These are phyloP conservation scores for Epirrita christyi DNA, from an alignment of 2,888 invertebrate genomes.

Conservation along the genomic window DNA sequence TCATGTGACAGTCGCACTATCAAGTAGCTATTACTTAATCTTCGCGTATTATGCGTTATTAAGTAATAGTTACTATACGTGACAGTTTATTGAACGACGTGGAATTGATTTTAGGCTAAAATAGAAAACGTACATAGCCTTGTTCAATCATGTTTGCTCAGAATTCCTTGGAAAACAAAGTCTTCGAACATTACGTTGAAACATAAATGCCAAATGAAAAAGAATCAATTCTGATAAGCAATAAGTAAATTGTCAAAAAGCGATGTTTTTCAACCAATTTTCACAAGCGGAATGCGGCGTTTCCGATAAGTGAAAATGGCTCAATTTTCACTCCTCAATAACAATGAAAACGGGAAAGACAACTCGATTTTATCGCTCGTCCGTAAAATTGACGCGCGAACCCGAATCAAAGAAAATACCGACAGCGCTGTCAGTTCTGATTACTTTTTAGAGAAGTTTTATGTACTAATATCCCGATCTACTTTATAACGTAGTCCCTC, in stretches of 20 bases:
- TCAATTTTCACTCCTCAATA: constrained; percentile 30
- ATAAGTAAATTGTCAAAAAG: constrained; percentile 24
- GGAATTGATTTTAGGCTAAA: too few relatives aligned
- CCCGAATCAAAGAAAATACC: constrained; percentile 34
- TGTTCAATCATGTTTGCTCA: too few relatives aligned
- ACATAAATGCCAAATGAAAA: constrained; percentile 7
- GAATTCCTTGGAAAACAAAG: too few relatives aligned
- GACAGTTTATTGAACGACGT: too few relatives aligned
- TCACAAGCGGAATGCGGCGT: constrained; percentile 8
- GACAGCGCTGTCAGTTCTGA: constrained; percentile 31
- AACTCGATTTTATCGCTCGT: constrained; percentile 22
- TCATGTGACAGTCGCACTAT: too few relatives aligned
- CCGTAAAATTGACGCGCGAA: constrained; percentile 25
- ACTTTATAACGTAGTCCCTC: too few relatives aligned
- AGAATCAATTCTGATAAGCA: constrained; percentile 19
- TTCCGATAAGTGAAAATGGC: constrained; percentile 29
- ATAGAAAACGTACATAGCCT: too few relatives aligned
- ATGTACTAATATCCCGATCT: background rate
- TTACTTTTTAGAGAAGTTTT: constrained; percentile 2
- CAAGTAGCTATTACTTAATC: too few relatives aligned
- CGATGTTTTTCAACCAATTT: constrained; percentile 13
- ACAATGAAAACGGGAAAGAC: constrained; percentile 25
- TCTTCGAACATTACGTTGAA: too few relatives aligned
- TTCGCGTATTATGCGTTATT: too few relatives aligned
- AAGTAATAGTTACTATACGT: too few relatives aligned